These are phyloP conservation scores for Phoxinus phoxinus DNA, from an alignment of 2,113 vertebrate genomes.

Conservation along the genomic window DNA sequence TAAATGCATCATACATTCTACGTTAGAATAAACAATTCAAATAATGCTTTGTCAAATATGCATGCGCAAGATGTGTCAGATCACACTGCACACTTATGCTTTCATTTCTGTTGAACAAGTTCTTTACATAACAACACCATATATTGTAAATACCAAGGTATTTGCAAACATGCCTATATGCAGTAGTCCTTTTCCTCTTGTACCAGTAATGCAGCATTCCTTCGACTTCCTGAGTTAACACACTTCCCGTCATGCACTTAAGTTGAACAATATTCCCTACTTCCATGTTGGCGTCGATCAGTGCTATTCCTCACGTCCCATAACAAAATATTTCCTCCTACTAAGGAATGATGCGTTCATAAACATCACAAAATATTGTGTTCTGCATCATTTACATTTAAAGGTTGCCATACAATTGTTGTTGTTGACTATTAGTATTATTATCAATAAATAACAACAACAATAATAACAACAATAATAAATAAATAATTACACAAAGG, in stretches of 20 bases:
- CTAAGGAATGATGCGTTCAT: not conserved
- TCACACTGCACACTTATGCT: not conserved
- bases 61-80: not conserved
- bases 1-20: not conserved
- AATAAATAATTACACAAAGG: too few relatives aligned
- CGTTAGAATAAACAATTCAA: not conserved
- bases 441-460: not conserved
- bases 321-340: not conserved
- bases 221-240: slow-evolving; percentile 6
- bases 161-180: slow-evolving; percentile 12
- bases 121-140: slow-evolving; percentile 3
- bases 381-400: not conserved
- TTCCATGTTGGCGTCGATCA: not conserved
- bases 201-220: not conserved
- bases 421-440: not conserved
- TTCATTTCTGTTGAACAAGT: not conserved
- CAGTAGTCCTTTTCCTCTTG: not conserved
- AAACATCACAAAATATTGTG: not conserved
- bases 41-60: not conserved
- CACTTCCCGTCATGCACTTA: slow-evolving; percentile 4
- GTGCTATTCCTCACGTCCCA: not conserved
- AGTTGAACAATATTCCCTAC: slow-evolving; percentile 5
- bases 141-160: slow-evolving; percentile 24
- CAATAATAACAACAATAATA: not conserved
- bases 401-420: not conserved